phyloP scores from a whole-genome alignment of 2,797 vertebrate genomes.

The Eulemur albifrons region DNA sequence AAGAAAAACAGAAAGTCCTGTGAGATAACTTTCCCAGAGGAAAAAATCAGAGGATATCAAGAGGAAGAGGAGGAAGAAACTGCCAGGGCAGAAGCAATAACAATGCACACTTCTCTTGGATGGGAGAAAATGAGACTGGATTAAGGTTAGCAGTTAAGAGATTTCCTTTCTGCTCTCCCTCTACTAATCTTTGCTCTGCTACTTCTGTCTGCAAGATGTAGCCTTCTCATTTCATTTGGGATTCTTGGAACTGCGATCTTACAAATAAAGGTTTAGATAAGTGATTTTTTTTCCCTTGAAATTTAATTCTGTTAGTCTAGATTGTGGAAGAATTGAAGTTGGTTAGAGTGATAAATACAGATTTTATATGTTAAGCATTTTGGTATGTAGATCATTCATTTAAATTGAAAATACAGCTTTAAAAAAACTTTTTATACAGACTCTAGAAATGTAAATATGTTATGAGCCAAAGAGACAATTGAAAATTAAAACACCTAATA shows the following conservation, averaged over 20 bases:
- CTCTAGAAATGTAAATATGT: constrained; percentile 9
- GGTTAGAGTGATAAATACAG: not conserved
- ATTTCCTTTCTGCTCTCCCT: not conserved
- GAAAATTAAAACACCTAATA: not conserved
- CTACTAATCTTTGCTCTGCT: not conserved
- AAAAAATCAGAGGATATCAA: constrained; percentile 26
- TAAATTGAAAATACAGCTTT: not conserved
- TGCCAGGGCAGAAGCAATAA: not conserved
- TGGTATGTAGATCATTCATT: not conserved
- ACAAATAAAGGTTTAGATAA: constrained; percentile 25
- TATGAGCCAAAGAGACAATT: not conserved
- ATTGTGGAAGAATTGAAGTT: constrained; percentile 33
- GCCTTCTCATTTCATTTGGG: constrained; percentile 35
- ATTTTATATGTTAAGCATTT: not conserved
- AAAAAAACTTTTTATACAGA: constrained; percentile 26
- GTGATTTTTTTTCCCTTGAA: constrained; percentile 45
- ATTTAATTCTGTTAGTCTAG: not conserved
- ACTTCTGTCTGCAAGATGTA: constrained; percentile 4
- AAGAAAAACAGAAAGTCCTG: not conserved
- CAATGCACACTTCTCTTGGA: not conserved
- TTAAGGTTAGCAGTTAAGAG: not conserved
- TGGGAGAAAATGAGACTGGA: not conserved
- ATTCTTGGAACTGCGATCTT: constrained; percentile 43
- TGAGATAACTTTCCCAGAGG: constrained; percentile 10
- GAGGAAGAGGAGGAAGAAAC: constrained; percentile 25